Evolutionary conservation across 1,140 invertebrate species (phyloP).

Genomic region (Ostrea edulis): DNA sequence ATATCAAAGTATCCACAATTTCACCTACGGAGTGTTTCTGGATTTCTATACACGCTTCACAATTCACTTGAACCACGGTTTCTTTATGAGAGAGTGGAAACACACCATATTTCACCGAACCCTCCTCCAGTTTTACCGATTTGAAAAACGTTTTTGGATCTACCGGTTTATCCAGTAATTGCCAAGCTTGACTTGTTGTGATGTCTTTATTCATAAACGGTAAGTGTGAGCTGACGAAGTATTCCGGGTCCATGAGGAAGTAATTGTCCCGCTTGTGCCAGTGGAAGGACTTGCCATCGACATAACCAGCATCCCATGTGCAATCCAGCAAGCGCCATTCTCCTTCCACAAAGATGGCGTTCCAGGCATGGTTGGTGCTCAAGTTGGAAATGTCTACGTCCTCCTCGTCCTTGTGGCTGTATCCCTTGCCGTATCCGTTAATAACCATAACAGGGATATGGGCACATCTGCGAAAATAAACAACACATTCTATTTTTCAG

Average conservation of each 20-base stretch:
- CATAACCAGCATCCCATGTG: slow-evolving; percentile 79
- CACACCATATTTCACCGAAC: slow-evolving; percentile 41
- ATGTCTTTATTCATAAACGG: slow-evolving; percentile 73
- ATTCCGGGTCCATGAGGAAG: slow-evolving; percentile 81
- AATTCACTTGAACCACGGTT: slow-evolving; percentile 40
- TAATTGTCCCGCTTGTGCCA: slow-evolving; percentile 68
- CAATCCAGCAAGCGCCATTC: slow-evolving; percentile 71
- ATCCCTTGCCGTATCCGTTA: slow-evolving; percentile 95
- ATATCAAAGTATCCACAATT: slow-evolving; percentile 11
- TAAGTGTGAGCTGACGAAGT: slow-evolving; percentile 80
- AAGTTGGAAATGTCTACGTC: slow-evolving; percentile 95
- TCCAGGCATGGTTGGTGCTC: slow-evolving; percentile 81
- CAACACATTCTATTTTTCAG: not conserved
- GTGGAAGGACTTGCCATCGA: slow-evolving; percentile 55
- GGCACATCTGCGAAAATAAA: slow-evolving; percentile 40
- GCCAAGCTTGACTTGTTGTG: slow-evolving; percentile 47
- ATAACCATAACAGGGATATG: slow-evolving; percentile 55
- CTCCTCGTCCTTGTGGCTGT: slow-evolving; percentile 93
- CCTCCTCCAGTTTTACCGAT: slow-evolving; percentile 26
- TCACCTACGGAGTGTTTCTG: not conserved
- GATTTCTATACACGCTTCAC: slow-evolving; percentile 54
- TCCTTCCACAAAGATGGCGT: slow-evolving; percentile 60
- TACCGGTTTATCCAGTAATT: slow-evolving; percentile 53
- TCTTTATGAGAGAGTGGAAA: slow-evolving; percentile 50
- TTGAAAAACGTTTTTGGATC: slow-evolving; percentile 52